Evolutionary conservation across 2,888 invertebrate species (phyloP).

Genomic region (Polietes domitor): DNA sequence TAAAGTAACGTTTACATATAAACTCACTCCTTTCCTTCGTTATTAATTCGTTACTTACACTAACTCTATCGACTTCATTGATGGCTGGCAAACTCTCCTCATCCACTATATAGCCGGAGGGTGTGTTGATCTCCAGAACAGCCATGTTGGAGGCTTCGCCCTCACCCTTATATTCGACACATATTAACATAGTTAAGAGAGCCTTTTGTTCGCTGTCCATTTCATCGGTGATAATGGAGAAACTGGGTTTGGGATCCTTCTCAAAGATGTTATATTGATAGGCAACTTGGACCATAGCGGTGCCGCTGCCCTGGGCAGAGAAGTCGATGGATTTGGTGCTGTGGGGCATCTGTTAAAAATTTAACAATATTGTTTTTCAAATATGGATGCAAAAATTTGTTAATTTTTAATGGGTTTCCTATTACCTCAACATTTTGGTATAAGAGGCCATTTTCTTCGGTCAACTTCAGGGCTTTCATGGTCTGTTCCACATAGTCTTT

Average conservation of each 20-base stretch:
- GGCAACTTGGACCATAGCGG: constrained; percentile 89
- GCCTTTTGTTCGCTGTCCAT: constrained; percentile 84
- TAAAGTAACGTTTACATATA: no score
- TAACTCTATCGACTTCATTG: constrained; percentile 80
- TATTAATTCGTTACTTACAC: constrained; percentile 72
- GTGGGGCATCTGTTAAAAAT: constrained; percentile 75
- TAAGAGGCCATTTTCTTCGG: constrained; percentile 89
- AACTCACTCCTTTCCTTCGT: neutral
- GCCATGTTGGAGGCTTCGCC: constrained; percentile 90
- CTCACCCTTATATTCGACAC: constrained; percentile 84
- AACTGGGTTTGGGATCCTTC: constrained; percentile 93
- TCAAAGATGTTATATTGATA: constrained; percentile 92
- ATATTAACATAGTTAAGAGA: constrained; percentile 90
- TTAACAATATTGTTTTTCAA: no score
- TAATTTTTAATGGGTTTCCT: no score
- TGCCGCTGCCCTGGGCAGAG: constrained; percentile 90
- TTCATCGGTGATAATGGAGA: constrained; percentile 91
- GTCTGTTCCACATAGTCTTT: constrained; percentile 74
- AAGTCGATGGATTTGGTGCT: constrained; percentile 85
- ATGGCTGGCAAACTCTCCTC: constrained; percentile 87
- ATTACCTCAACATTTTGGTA: constrained; percentile 89
- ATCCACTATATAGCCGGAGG: constrained; percentile 94
- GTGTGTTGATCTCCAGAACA: constrained; percentile 93
- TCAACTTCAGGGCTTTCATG: constrained; percentile 86
- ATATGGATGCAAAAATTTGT: no score